Base-by-base conservation (phyloP, 2,113 vertebrate species). In the Silurus asotus region DNA sequence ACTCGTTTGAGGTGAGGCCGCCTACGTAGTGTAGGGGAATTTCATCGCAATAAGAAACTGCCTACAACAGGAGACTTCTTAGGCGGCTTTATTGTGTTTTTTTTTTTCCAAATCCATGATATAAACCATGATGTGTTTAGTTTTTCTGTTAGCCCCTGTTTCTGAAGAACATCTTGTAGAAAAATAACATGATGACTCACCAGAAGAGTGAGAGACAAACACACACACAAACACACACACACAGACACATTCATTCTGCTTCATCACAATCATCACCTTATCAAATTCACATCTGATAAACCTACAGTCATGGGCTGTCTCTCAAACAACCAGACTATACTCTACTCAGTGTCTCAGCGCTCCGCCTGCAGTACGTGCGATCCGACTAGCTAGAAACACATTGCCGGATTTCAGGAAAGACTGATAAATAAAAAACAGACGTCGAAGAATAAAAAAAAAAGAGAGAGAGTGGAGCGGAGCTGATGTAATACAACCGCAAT, bases 401-500 rank as follows among this genome's bases (percentile, higher is more conserved):
- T 49, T 67, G 84, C 82, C 81, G 64, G 84, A 84, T 88, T 49
- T 70, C 85, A 87, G 59, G 90, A 83, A 67, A 45, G 58, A 87
- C 3, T 80, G 65, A 83, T 64, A 84, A 83, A 85, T 84, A 59
- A 62, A 61, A 87, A 62, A 2, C 80, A 81, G 77, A 25, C 6
- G 14, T 17, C 28, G 19, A 72, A 51, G 79, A 55, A 76, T 53
- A 53, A 65, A 37, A 86, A 19, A 84, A 84, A 84, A 72, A 83
- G 23, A 45, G 64, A 81, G 53, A 65, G 89, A 90, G 84, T 58
- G 20, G 82, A 69, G 56, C 37, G 74, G 80, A 80, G 90, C 82
- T 92, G 92, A 94, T 87, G 91, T 87, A 93, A 93, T 62, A 9
- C 48, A 82, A 88, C 51, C 79, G 92, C 90, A 94, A 93, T 59